Evolutionary conservation across 2,888 invertebrate genomes (phyloP).

Genomic region (Allygus modestus): DNA sequence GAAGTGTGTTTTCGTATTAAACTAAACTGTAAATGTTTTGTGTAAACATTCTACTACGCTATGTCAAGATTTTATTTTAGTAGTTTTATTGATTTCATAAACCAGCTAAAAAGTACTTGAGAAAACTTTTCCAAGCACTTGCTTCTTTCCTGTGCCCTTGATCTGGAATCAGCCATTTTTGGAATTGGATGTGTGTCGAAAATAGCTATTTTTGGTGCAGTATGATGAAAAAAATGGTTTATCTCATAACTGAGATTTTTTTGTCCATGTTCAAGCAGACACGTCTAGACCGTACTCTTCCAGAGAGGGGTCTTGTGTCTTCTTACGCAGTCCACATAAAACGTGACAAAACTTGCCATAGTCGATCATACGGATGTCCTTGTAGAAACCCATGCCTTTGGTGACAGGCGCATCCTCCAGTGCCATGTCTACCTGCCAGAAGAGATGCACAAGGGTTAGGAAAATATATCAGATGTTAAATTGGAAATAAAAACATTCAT

Average conservation of each 20-base stretch:
- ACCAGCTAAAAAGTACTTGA: too few species aligned
- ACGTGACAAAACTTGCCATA: slow-evolving; percentile 81
- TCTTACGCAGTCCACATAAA: slow-evolving; percentile 77
- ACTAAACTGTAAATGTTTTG: too few species aligned
- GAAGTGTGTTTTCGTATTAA: too few species aligned
- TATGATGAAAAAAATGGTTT: too few species aligned
- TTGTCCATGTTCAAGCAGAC: not conserved
- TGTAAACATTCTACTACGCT: too few species aligned
- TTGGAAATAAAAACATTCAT: not conserved
- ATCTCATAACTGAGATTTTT: not conserved
- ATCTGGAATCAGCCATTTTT: too few species aligned
- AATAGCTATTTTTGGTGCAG: too few species aligned
- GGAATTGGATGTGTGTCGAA: too few species aligned
- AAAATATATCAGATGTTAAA: not conserved
- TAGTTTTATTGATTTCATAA: too few species aligned
- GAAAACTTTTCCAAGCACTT: too few species aligned
- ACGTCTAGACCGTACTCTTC: slow-evolving; percentile 54
- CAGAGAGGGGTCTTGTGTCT: slow-evolving; percentile 47
- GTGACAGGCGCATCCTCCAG: slow-evolving; percentile 80
- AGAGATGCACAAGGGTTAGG: not conserved
- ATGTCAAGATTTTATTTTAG: too few species aligned
- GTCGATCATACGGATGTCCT: slow-evolving; percentile 77
- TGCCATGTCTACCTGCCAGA: slow-evolving; percentile 75
- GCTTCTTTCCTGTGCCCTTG: too few species aligned
- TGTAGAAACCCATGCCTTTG: slow-evolving; percentile 74